These are phyloP conservation scores for Loris lydekkerianus DNA, from an alignment of 2,797 vertebrate genomes.

Conservation along the genomic window DNA sequence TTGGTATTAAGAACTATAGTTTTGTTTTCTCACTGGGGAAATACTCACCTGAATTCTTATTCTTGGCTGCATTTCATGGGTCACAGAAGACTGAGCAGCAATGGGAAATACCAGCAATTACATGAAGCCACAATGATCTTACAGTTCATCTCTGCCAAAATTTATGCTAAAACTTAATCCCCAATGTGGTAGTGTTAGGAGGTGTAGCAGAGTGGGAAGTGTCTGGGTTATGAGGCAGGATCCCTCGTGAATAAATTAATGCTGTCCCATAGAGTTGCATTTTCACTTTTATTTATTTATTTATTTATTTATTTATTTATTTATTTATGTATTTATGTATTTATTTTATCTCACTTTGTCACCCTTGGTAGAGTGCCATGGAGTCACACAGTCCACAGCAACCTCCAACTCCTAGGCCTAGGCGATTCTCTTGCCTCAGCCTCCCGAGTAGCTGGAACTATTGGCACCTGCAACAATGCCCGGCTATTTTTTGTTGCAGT, in stretches of 20 bases:
- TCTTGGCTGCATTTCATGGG: neutral
- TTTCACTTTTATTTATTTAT: neutral
- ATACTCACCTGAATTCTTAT: neutral
- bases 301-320: no score
- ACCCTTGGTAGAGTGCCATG: no score
- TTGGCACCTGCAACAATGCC: no score
- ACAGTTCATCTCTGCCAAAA: neutral
- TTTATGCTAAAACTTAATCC: neutral
- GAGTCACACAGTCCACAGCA: no score
- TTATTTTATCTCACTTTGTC: no score
- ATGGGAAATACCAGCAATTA: neutral
- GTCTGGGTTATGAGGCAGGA: neutral
- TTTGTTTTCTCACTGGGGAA: neutral
- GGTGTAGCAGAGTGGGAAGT: neutral
- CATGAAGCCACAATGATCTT: neutral
- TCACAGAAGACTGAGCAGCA: neutral
- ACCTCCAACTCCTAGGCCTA: no score
- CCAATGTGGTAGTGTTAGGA: neutral
- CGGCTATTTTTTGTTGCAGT: no score
- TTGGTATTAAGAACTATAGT: neutral
- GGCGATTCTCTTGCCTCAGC: no score
- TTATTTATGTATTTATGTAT: no score
- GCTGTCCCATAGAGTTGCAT: neutral
- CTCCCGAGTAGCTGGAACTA: no score
- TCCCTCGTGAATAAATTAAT: neutral